Base-by-base conservation (phyloP, 2,888 invertebrate species). In the Leucophenga montana region DNA sequence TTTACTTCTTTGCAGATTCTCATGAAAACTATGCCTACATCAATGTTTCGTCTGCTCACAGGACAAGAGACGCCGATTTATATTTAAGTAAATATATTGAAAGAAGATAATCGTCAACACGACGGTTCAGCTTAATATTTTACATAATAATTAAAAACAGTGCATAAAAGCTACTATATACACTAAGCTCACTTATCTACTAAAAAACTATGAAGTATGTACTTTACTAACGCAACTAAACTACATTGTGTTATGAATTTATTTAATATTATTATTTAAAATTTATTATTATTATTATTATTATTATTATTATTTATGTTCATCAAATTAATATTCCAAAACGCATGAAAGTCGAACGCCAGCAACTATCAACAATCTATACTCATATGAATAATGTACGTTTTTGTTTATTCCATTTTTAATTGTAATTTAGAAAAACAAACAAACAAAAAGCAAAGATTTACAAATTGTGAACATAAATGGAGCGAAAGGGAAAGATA, bases 21-120 rank as follows among this genome's bases (percentile, higher is more conserved):
- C 85, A 99, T 99, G 99, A 99, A 99, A 91, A 99, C 99, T 69
- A 99, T 99, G 99, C 99, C 99, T 83, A 99, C 99, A 80, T 99
- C 99, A 77, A 99, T 99, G 97, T 99, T 98, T 92, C 93, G 99
- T 86, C 92, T 99, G 88, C 92, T 99, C 87, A 99, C 99, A 81
- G 99, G 99, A 72, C 99, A 99, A 90, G 99, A 99, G 91, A 97
- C 97, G 88, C 99, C 99, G 82, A 95, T 98, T 90, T 99, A 98
- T 91, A 98, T 99, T 91, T 99, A 94, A 83, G 69, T 53, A 66
- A 72, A 59, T 62, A 73, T 57, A 66, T 56, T 56, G 31, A 22
- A n/a, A 65, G 53, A 39, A 53, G 48, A 6, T 27, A 27, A 27
- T 31, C 16, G 13, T 31, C 16, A 5, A 57, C 39, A 8, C 3